Conservation (phyloP, 2,113 vertebrate species). For the Bujurquina vittata region DNA sequence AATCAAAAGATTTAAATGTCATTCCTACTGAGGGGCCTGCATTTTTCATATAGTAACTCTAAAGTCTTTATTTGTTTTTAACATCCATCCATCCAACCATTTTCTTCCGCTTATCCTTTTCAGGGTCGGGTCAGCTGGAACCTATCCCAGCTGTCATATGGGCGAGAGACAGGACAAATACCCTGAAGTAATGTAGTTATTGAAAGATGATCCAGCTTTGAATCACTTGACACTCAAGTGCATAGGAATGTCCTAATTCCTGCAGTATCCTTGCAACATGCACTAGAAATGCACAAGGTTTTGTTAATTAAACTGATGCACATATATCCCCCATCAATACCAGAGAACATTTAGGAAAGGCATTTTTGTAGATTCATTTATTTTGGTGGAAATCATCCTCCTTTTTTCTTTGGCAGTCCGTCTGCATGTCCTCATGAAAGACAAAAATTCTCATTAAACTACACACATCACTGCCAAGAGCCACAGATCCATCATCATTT, state of each 20-base stretch:
- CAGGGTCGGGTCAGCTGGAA: too few species aligned
- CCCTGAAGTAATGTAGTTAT: too few species aligned
- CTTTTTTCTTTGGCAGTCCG: slow-evolving; percentile 30
- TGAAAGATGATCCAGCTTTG: too few species aligned
- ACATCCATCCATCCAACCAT: not conserved
- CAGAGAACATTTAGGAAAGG: not conserved
- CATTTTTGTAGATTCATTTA: slow-evolving; percentile 13
- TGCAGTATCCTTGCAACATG: not conserved
- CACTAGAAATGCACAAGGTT: not conserved
- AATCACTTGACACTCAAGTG: not conserved
- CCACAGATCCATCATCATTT: slow-evolving; percentile 1
- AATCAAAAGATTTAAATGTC: not conserved
- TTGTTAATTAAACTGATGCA: not conserved
- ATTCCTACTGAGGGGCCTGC: not conserved
- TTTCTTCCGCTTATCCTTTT: too few species aligned
- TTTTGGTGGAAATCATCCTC: not conserved
- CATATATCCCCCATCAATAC: not conserved
- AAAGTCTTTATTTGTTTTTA: not conserved
- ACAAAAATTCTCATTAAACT: slow-evolving; percentile 51
- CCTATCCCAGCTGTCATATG: too few species aligned
- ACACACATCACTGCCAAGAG: slow-evolving; percentile 42
- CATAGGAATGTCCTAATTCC: not conserved
- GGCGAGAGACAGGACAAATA: too few species aligned
- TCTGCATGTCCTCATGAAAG: slow-evolving; percentile 28
- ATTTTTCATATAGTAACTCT: not conserved